Conservation (phyloP, 2,113 vertebrate species). For the Sphyrna mokarran region DNA sequence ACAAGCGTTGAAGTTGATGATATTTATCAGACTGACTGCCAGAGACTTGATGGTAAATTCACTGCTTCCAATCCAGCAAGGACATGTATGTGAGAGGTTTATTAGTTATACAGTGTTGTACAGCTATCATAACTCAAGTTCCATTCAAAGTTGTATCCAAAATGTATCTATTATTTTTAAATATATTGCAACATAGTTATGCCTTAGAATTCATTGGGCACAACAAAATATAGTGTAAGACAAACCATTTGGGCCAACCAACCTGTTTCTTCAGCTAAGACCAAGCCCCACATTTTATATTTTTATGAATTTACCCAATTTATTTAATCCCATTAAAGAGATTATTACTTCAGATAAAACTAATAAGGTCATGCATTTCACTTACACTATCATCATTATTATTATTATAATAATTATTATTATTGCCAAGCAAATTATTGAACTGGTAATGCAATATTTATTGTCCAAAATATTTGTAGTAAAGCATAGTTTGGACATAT, state of each 20-base stretch:
- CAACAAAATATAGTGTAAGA: not conserved
- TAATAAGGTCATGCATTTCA: not conserved
- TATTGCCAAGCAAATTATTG: not conserved
- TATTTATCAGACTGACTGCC: not conserved
- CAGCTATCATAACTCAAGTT: not conserved
- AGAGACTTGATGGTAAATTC: not conserved
- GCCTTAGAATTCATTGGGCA: not conserved
- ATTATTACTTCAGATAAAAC: constrained; percentile 23
- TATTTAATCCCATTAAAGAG: not conserved
- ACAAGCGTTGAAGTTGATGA: not conserved
- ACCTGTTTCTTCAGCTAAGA: not conserved
- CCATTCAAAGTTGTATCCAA: not conserved
- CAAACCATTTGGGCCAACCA: not conserved
- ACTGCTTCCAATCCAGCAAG: not conserved
- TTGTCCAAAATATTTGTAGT: not conserved
- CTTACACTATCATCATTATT: not conserved
- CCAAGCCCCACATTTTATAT: not conserved
- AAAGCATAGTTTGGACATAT: not conserved
- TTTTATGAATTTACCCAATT: constrained; percentile 4
- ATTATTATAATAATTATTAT: too few relatives aligned
- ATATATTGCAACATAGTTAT: not conserved
- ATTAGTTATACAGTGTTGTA: too few relatives aligned
- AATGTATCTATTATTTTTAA: not conserved
- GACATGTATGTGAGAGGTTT: not conserved
- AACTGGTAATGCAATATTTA: not conserved